A percentile compares a stretch with the other conserved stretches of the same genome.
phyloP scores from a whole-genome alignment of 1,140 invertebrate genomes.

The Paracyclopina nana region DNA sequence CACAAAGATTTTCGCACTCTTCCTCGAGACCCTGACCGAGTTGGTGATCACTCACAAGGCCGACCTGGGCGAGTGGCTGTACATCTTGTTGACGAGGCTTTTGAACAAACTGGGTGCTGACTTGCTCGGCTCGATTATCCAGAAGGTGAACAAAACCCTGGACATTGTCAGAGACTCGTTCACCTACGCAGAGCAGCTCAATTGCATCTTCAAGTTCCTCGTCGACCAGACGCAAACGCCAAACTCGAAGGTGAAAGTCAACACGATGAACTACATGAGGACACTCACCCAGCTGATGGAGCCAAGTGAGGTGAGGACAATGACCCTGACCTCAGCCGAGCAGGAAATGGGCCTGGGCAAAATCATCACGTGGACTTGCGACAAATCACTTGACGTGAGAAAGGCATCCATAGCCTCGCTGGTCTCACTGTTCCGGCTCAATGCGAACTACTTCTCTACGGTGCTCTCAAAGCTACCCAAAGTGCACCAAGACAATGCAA shows the following conservation, averaged over 20 bases:
- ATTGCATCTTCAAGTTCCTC: slow-evolving; percentile 47
- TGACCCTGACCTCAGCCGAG: slow-evolving; percentile 28
- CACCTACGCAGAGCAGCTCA: slow-evolving; percentile 39
- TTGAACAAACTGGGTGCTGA: slow-evolving; percentile 75
- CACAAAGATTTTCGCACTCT: slow-evolving; percentile 80
- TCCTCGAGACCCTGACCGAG: slow-evolving; percentile 75
- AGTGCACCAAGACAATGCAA: slow-evolving; percentile 44
- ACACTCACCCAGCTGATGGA: not conserved
- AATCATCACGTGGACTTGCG: slow-evolving; percentile 34
- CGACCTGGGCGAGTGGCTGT: slow-evolving; percentile 75
- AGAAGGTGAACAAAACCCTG: slow-evolving; percentile 65
- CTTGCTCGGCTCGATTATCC: slow-evolving; percentile 65
- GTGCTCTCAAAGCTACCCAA: slow-evolving; percentile 59
- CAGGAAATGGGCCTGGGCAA: slow-evolving; percentile 30
- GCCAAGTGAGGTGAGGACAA: not conserved
- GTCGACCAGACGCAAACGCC: slow-evolving; percentile 75
- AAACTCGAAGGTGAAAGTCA: slow-evolving; percentile 51
- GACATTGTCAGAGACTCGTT: slow-evolving; percentile 49
- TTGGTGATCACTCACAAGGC: slow-evolving; percentile 60
- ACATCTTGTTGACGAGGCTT: slow-evolving; percentile 51
- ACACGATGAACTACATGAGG: slow-evolving; percentile 1
- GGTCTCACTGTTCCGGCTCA: slow-evolving; percentile 55
- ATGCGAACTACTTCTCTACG: slow-evolving; percentile 62
- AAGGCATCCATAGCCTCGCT: slow-evolving; percentile 54
- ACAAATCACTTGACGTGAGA: slow-evolving; percentile 47